phyloP scores from a whole-genome alignment of 2,797 vertebrate genomes.

The Molothrus ater region DNA sequence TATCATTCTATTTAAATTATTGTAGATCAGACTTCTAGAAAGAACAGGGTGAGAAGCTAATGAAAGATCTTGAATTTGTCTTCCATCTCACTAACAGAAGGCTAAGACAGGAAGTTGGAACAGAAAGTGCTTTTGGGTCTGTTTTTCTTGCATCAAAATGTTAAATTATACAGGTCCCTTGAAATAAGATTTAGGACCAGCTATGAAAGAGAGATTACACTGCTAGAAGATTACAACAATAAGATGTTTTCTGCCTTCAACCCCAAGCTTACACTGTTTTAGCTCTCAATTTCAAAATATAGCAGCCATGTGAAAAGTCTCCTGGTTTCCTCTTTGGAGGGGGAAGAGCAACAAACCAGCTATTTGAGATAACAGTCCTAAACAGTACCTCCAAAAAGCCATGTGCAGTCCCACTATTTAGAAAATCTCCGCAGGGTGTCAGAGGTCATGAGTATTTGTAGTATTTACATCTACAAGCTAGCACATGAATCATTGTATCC shows the following conservation, averaged over 20 bases:
- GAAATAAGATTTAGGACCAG: background rate
- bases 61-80: background rate
- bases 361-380: background rate
- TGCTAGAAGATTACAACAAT: background rate
- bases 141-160: background rate
- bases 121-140: background rate
- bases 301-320: background rate
- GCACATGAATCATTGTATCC: background rate
- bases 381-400: background rate
- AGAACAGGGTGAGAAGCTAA: background rate
- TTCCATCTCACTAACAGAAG: background rate
- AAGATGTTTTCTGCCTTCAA: background rate
- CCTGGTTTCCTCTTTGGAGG: background rate
- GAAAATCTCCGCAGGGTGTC: background rate
- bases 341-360: background rate
- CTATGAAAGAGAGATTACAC: background rate
- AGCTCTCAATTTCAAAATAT: background rate
- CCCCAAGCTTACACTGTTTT: rapidly evolving
- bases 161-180: background rate
- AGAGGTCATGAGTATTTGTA: background rate
- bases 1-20: background rate
- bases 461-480: background rate
- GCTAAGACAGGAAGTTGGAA: background rate
- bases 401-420: background rate
- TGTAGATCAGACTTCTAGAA: background rate